Base-by-base conservation (phyloP, 2,888 invertebrate species). In the Lacanobia wlatinum region DNA sequence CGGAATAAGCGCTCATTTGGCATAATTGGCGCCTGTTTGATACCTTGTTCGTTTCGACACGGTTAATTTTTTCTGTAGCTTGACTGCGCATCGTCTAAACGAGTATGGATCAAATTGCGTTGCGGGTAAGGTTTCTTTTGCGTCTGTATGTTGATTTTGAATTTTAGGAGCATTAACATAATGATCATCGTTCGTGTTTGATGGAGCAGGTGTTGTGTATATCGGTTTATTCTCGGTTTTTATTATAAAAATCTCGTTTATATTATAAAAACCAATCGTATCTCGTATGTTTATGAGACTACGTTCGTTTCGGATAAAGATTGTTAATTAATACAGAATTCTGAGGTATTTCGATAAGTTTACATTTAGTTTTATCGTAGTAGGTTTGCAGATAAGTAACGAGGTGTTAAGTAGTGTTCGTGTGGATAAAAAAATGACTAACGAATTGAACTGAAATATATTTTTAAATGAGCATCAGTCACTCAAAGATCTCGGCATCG, bases 161-260 rank as follows among this genome's bases (percentile, higher is more conserved):
- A 89, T 93, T 94, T 92, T 93, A 92, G 90, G 85, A 90, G 90
- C 92, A 96, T 95, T 95, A 95, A 91, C 95, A 94, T 95, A 95
- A 95, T 94, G 94, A 94, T 93, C 91, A 93, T 91, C 91, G 91
- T 92, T 90, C 91, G 92, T 91, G 92, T 95, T 94, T 94, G 94
- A 94, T 93, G 92, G 92, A 95, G 95, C 96, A 96, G 96, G 96
- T 96, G 96, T 94, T 92, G 89, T 91, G 90, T 92, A 89, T 94
- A 94, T 95, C 93, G 92, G 94, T 94, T 94, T 93, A 94, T 95
- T 95, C 94, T 94, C 93, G 88, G 94, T 94, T 95, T 95, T 95
- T 95, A 94, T 93, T 92, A 93, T 93, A 92, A 95, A 90, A 94
- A 94, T 95, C 94, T 94, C 92, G 93, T 95, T 90, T 95, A 93